Evolutionary conservation across 2,888 invertebrate species (phyloP).

Genomic region (Tinea semifulvella): DNA sequence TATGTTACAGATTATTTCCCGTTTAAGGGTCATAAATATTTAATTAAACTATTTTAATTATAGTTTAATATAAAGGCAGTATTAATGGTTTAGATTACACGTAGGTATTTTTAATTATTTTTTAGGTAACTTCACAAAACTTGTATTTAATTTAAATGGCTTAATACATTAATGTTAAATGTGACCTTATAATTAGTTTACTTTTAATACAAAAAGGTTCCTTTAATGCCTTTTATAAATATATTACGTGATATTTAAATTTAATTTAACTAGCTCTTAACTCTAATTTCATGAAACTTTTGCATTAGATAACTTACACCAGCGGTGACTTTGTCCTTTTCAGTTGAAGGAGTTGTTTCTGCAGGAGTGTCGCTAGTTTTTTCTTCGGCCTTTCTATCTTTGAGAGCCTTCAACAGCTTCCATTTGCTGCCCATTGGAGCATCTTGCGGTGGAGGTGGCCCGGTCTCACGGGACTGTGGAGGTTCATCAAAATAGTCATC

Average conservation of each 20-base stretch:
- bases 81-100: too few relatives aligned
- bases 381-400: conserved; percentile 90
- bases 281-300: conserved; percentile 73
- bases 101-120: too few relatives aligned
- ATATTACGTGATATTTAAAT: too few relatives aligned
- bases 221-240: too few relatives aligned
- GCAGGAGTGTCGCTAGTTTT: conserved; percentile 74
- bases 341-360: conserved; percentile 67
- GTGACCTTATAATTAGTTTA: too few relatives aligned
- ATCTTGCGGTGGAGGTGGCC: conserved; percentile 50
- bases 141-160: too few relatives aligned
- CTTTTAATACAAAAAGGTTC: too few relatives aligned
- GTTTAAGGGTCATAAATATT: conserved; percentile 3
- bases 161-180: too few relatives aligned
- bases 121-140: too few relatives aligned
- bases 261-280: conserved; percentile 57
- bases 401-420: conserved; percentile 89
- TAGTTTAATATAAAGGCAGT: too few relatives aligned
- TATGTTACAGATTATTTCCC: background rate
- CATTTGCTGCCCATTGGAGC: conserved; percentile 83
- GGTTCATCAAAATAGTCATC: conserved; percentile 68
- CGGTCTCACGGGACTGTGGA: conserved; percentile 30
- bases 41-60: conserved; percentile 14
- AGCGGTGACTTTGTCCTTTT: conserved; percentile 76
- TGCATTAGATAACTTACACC: conserved; percentile 72